A percentile compares a stretch with the other conserved stretches of the same genome.
phyloP scores from a whole-genome alignment of 2,888 invertebrate genomes.

The Palloptera scutellata region DNA sequence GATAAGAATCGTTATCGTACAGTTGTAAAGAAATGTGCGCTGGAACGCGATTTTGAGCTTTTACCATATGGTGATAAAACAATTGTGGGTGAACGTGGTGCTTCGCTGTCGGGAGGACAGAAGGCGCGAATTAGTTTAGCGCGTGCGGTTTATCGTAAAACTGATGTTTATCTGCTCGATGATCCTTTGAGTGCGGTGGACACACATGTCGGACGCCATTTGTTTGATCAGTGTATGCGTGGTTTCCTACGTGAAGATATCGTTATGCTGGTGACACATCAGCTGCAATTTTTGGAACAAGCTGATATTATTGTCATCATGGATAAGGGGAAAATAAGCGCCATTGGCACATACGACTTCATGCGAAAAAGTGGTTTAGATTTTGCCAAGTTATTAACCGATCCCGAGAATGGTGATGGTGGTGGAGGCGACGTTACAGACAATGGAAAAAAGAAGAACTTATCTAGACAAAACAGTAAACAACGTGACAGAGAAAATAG shows the following conservation, averaged over 20 bases:
- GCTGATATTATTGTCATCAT: slow-evolving; percentile 68
- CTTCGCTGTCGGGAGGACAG: slow-evolving; percentile 85
- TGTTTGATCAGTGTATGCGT: slow-evolving; percentile 74
- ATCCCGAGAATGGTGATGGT: slow-evolving; percentile 64
- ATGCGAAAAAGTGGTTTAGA: slow-evolving; percentile 78
- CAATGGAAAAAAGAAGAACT: slow-evolving; percentile 31
- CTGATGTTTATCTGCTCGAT: slow-evolving; percentile 87
- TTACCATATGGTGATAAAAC: slow-evolving; percentile 71
- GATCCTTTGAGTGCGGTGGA: slow-evolving; percentile 94
- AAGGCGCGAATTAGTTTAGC: slow-evolving; percentile 89
- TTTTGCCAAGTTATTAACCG: slow-evolving; percentile 76
- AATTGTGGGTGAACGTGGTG: slow-evolving; percentile 81
- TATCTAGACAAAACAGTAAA: slow-evolving; percentile 48
- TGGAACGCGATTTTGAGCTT: slow-evolving; percentile 68
- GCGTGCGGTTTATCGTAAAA: slow-evolving; percentile 83
- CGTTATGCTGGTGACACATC: slow-evolving; percentile 82
- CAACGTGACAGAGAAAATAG: slow-evolving; percentile 57
- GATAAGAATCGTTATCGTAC: slow-evolving; percentile 69
- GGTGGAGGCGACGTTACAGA: slow-evolving; percentile 38
- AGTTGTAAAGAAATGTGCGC: slow-evolving; percentile 65
- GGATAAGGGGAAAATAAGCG: slow-evolving; percentile 59
- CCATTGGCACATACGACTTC: slow-evolving; percentile 75
- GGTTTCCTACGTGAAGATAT: slow-evolving; percentile 70
- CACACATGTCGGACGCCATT: slow-evolving; percentile 85
- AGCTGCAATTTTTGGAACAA: slow-evolving; percentile 78